A percentile compares a stretch with the other conserved stretches of the same genome.
Evolutionary conservation across 2,888 invertebrate species (phyloP).

Genomic region (Patella ulyssiponensis): DNA sequence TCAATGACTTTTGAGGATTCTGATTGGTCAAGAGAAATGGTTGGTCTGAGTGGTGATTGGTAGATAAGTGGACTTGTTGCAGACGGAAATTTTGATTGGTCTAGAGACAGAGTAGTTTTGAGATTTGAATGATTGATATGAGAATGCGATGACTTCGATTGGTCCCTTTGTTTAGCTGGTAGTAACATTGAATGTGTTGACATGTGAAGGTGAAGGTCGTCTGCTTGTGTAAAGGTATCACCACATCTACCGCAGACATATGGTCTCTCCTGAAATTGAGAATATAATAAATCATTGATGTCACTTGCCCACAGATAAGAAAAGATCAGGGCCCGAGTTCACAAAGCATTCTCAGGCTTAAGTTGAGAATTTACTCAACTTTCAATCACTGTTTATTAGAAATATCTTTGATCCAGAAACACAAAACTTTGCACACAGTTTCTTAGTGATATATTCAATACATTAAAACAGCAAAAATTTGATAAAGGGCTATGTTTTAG

Average conservation of each 20-base stretch:
- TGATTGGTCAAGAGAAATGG: background rate
- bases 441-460: too few species aligned
- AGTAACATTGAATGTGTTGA: constrained; percentile 43
- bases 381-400: too few species aligned
- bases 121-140: constrained; percentile 8
- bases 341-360: too few species aligned
- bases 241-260: constrained; percentile 68
- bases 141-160: background rate
- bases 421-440: too few species aligned
- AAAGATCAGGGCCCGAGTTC: too few species aligned
- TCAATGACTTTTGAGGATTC: background rate
- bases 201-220: constrained; percentile 43
- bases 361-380: too few species aligned
- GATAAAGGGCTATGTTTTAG: too few species aligned
- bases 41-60: background rate
- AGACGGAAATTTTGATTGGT: background rate
- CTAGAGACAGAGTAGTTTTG: background rate
- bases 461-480: too few species aligned
- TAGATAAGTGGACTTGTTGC: background rate
- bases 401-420: too few species aligned
- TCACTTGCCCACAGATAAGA: too few species aligned
- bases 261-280: constrained; percentile 53
- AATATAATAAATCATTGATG: background rate
- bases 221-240: constrained; percentile 57
- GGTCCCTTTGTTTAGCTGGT: constrained; percentile 20